Percentiles rank a stretch among this genome's conserved stretches.
Conservation (phyloP, 1,140 invertebrate genomes). For the Lordiphosa collinella region DNA sequence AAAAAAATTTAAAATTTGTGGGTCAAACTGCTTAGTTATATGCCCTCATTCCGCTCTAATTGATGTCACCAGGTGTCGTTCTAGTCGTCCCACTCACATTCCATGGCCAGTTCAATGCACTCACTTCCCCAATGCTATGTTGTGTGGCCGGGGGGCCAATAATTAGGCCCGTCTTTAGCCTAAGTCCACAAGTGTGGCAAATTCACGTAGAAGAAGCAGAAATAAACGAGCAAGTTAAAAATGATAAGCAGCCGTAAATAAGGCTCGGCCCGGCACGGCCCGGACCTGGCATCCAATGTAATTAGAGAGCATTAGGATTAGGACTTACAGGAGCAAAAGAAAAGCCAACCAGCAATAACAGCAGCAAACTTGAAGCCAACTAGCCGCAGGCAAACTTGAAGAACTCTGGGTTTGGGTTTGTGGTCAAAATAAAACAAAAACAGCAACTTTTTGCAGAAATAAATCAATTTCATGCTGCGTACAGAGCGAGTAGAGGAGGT, state of each 20-base stretch:
- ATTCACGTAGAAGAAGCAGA: conserved; percentile 1
- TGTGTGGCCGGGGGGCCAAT: conserved; percentile 44
- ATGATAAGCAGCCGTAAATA: conserved; percentile 63
- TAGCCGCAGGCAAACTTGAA: conserved; percentile 27
- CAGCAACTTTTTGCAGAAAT: conserved; percentile 60
- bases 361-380: conserved; percentile 25
- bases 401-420: conserved; percentile 2
- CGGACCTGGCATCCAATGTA: conserved; percentile 52
- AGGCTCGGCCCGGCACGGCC: conserved; percentile 44
- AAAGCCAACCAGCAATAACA: conserved; percentile 25
- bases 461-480: conserved; percentile 72
- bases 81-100: conserved; percentile 5
- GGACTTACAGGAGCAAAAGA: conserved; percentile 32
- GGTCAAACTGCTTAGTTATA: conserved; percentile 1
- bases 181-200: conserved; percentile 15
- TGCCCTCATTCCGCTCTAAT: conserved; percentile 15
- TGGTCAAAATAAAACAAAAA: conserved; percentile 14
- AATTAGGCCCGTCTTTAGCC: conserved; percentile 55
- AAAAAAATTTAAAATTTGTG: neutral
- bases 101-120: conserved; percentile 42
- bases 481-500: too few relatives aligned
- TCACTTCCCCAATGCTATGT: neutral
- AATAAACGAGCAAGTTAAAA: conserved; percentile 17
- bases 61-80: conserved; percentile 39
- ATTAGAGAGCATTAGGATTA: conserved; percentile 76